Evolutionary conservation across 2,797 vertebrate genomes (phyloP).

Genomic region (Hirundo rustica): DNA sequence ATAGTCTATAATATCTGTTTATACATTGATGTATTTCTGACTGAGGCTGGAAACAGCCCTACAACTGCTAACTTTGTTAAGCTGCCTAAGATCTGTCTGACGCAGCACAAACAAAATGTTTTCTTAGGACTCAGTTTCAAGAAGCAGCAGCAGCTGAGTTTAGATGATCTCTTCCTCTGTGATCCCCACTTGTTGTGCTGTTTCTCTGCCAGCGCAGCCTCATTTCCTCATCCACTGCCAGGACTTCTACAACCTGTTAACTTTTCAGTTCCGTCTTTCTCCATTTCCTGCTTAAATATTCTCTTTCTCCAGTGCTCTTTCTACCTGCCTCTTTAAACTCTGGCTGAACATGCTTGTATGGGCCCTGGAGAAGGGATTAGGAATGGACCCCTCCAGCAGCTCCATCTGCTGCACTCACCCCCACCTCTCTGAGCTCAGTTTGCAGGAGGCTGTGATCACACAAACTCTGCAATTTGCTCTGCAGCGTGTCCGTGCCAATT

Average conservation of each 20-base stretch:
- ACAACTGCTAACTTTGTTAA: neutral
- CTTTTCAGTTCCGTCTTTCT: neutral
- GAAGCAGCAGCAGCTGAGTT: conserved; percentile 24
- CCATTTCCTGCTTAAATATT: neutral
- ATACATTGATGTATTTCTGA: neutral
- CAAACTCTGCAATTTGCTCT: neutral
- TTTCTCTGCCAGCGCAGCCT: neutral
- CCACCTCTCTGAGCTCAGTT: neutral
- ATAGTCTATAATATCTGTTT: neutral
- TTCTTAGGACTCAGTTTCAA: conserved; percentile 17
- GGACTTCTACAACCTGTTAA: neutral
- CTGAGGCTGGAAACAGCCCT: neutral
- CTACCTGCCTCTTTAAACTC: neutral
- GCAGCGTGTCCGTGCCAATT: neutral
- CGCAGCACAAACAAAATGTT: conserved; percentile 21
- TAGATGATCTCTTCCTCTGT: neutral
- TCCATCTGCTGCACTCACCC: neutral
- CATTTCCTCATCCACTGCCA: neutral
- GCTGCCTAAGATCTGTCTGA: neutral
- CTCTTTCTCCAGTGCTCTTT: neutral
- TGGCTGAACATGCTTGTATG: neutral
- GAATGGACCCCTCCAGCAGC: neutral
- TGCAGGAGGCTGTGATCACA: neutral
- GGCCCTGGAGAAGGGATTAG: neutral
- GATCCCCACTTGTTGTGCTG: neutral